Conservation (phyloP, 1,140 invertebrate species). For the Diachasma alloeum region DNA sequence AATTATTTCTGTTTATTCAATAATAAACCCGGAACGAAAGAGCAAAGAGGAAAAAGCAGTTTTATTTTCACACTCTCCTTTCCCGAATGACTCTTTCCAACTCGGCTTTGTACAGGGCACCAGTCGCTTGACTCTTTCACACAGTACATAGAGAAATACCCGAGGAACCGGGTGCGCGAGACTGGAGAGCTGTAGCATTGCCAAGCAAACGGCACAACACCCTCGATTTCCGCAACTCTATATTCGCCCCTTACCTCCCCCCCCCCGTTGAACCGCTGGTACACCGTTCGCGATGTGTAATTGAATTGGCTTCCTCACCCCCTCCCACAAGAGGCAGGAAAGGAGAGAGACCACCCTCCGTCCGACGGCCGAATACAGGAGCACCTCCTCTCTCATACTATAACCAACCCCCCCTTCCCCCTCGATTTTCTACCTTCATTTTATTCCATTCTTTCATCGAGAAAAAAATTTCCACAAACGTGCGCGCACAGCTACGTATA, state of each 20-base stretch:
- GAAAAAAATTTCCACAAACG: neutral
- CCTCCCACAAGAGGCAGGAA: neutral
- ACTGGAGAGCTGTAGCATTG: neutral
- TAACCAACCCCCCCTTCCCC: neutral
- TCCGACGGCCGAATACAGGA: neutral
- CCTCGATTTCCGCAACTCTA: neutral
- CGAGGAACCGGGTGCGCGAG: neutral
- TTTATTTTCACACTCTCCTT: neutral
- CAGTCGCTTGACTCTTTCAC: neutral
- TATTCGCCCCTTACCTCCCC: neutral
- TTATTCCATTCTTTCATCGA: neutral
- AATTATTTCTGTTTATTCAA: slow-evolving; percentile 29
- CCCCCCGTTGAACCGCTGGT: neutral
- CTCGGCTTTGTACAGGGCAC: neutral
- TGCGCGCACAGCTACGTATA: neutral
- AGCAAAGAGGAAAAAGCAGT: neutral
- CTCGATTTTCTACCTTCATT: neutral
- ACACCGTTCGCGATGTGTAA: slow-evolving; percentile 17
- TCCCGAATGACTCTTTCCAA: neutral
- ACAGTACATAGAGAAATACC: neutral
- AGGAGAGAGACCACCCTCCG: neutral
- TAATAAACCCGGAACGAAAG: neutral
- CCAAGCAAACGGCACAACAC: slow-evolving; percentile 7
- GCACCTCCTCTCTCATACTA: neutral
- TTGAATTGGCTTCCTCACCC: slow-evolving; percentile 24